Evolutionary conservation across 2,888 invertebrate genomes (phyloP).

Genomic region (Julus scandinavius): DNA sequence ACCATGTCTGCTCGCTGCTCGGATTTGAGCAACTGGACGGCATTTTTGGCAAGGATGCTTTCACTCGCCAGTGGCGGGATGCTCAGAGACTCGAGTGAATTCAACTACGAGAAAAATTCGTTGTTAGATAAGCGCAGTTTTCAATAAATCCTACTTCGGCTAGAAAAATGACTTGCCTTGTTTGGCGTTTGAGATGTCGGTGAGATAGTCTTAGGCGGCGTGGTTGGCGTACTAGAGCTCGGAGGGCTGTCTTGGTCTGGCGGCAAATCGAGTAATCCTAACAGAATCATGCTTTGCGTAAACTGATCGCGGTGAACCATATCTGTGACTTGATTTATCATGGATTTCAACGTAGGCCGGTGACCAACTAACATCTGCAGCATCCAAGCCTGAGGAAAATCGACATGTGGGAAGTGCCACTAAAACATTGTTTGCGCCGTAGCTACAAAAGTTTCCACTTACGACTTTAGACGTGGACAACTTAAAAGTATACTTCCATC

Average conservation of each 20-base stretch:
- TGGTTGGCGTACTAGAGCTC: constrained; percentile 57
- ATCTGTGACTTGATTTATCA: constrained; percentile 69
- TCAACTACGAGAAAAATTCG: constrained; percentile 66
- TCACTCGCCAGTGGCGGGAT: constrained; percentile 71
- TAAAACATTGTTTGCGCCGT: neutral
- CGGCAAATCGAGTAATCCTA: constrained; percentile 69
- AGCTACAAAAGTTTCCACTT: constrained; percentile 56
- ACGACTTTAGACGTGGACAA: constrained; percentile 74
- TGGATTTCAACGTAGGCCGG: constrained; percentile 62
- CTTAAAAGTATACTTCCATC: constrained; percentile 67
- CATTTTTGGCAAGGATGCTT: constrained; percentile 71
- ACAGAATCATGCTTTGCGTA: constrained; percentile 71
- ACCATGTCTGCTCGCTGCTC: constrained; percentile 74
- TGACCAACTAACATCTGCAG: constrained; percentile 64
- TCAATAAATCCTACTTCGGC: neutral
- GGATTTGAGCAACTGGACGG: constrained; percentile 71
- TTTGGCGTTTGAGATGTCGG: neutral
- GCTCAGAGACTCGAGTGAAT: constrained; percentile 73
- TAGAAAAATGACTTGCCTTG: neutral
- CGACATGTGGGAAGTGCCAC: neutral
- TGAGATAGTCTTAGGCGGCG: constrained; percentile 44
- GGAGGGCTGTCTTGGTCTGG: constrained; percentile 54
- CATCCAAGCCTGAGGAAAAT: constrained; percentile 64
- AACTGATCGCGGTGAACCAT: constrained; percentile 74
- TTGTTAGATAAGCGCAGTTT: neutral